Evolutionary conservation across 2,113 vertebrate species (phyloP).

Genomic region (Pogonocichla stellata): DNA sequence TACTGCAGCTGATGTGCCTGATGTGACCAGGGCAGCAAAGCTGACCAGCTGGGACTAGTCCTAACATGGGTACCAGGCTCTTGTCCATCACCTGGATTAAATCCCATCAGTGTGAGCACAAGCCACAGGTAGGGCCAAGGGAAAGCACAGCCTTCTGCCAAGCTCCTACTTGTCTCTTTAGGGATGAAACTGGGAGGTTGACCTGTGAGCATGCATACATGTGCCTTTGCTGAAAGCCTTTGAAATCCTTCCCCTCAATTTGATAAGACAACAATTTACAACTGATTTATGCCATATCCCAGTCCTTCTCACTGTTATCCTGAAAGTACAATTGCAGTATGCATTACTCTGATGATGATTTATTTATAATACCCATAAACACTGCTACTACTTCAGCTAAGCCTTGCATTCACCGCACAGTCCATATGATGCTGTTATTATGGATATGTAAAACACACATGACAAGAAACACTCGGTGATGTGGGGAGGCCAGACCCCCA

Average conservation of each 20-base stretch:
- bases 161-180: neutral
- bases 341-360: neutral
- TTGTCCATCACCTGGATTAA: neutral
- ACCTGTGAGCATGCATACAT: fast-evolving
- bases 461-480: fast-evolving
- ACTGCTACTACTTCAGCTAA: neutral
- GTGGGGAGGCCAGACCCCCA: neutral
- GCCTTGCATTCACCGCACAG: fast-evolving
- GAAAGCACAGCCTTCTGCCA: neutral
- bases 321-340: neutral
- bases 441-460: neutral
- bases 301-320: neutral
- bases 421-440: neutral
- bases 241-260: neutral
- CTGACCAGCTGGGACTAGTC: neutral
- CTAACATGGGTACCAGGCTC: neutral
- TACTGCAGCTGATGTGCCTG: neutral
- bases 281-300: neutral
- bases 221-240: neutral
- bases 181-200: neutral
- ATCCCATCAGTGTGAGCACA: neutral
- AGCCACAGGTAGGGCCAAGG: neutral
- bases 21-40: neutral
- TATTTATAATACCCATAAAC: neutral
- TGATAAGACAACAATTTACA: neutral